phyloP scores from a whole-genome alignment of 2,113 vertebrate genomes.

The Lasiurus borealis region DNA sequence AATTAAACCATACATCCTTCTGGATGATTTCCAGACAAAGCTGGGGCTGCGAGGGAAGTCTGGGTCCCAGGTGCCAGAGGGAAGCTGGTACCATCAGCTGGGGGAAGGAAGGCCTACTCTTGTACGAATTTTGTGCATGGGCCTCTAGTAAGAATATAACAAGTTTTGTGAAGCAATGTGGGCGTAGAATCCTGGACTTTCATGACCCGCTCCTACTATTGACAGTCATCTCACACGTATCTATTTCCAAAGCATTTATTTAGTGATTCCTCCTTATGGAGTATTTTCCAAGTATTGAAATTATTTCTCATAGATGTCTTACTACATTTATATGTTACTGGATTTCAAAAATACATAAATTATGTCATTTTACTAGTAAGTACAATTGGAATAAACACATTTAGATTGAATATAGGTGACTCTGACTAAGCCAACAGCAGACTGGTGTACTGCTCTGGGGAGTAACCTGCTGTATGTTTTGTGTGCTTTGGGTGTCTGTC shows the following conservation, averaged over 20 bases:
- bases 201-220: neutral
- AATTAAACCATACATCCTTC: too few relatives aligned
- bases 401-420: neutral
- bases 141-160: neutral
- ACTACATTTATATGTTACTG: neutral
- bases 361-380: neutral
- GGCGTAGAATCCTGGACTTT: conserved; percentile 7
- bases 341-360: conserved; percentile 32
- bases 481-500: neutral
- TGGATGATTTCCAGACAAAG: too few relatives aligned
- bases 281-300: conserved; percentile 47
- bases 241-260: conserved; percentile 46
- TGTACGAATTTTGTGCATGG: too few relatives aligned
- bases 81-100: too few relatives aligned
- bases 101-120: too few relatives aligned
- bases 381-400: neutral
- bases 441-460: neutral
- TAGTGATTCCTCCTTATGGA: conserved; percentile 2
- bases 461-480: neutral
- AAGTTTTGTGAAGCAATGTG: neutral
- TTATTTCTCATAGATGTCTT: conserved; percentile 15
- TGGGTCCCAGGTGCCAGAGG: too few relatives aligned
- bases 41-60: too few relatives aligned
- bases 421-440: neutral
- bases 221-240: neutral